Percentiles rank a stretch among this genome's conserved stretches.
These are phyloP conservation scores for Caenorhabditis becei DNA, from an alignment of 2,888 invertebrate genomes.

Conservation along the genomic window DNA sequence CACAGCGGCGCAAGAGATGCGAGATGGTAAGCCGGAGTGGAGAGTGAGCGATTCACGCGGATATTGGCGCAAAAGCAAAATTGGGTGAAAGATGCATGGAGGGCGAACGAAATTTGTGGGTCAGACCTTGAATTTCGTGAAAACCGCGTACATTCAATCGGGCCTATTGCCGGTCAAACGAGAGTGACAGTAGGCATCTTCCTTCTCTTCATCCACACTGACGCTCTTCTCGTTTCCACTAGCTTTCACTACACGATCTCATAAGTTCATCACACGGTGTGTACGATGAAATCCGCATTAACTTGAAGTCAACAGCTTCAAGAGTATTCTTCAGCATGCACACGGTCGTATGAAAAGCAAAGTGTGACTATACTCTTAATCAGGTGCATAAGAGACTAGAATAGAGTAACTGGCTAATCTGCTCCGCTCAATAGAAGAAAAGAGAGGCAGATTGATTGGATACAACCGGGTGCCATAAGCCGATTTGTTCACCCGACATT, in stretches of 20 bases:
- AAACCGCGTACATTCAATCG: constrained; percentile 64
- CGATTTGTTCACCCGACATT: background rate
- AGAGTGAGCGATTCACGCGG: constrained; percentile 51
- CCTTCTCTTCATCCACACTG: constrained; percentile 11
- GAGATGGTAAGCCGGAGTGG: constrained; percentile 55
- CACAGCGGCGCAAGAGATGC: constrained; percentile 31
- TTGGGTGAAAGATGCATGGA: constrained; percentile 60
- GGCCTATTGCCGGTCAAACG: constrained; percentile 62
- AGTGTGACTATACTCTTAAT: constrained; percentile 31
- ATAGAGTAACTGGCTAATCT: constrained; percentile 28
- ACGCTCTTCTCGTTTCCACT: constrained; percentile 39
- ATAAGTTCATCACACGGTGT: constrained; percentile 44
- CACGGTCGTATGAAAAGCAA: constrained; percentile 35
- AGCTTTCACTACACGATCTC: constrained; percentile 47
- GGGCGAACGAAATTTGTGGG: constrained; percentile 65
- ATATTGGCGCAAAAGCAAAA: constrained; percentile 60
- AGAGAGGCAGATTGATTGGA: constrained; percentile 28
- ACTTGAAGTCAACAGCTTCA: too few species aligned
- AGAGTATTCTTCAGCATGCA: too few species aligned
- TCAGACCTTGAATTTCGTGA: constrained; percentile 68
- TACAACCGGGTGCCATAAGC: background rate
- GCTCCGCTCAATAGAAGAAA: constrained; percentile 17
- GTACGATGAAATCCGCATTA: too few species aligned
- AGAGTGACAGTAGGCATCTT: constrained; percentile 58
- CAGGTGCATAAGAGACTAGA: constrained; percentile 20